phyloP scores from a whole-genome alignment of 2,888 invertebrate species.

The Sesia apiformis region DNA sequence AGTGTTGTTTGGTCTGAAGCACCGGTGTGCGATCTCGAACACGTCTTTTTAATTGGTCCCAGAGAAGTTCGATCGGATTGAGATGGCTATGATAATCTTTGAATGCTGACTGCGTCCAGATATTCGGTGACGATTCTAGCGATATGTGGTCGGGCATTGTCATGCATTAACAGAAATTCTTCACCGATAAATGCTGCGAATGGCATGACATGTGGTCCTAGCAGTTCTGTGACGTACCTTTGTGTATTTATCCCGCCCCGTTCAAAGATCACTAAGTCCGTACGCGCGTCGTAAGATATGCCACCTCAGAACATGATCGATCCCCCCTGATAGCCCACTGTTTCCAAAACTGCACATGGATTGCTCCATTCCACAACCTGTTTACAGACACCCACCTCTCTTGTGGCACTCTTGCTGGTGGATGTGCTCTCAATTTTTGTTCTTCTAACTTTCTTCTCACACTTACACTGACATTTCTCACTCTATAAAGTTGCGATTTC shows the following conservation, averaged over 20 bases:
- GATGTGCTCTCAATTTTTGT: neutral
- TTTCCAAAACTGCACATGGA: neutral
- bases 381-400: too few relatives aligned
- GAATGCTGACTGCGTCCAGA: neutral
- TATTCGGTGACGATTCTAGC: neutral
- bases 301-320: neutral
- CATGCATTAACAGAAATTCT: neutral
- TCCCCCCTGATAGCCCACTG: neutral
- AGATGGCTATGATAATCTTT: neutral
- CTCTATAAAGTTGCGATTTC: too few relatives aligned
- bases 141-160: too few relatives aligned
- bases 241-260: neutral
- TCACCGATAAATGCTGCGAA: neutral
- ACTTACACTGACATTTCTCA: neutral
- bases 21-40: too few relatives aligned
- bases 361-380: neutral
- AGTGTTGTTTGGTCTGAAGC: neutral
- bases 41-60: neutral
- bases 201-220: neutral
- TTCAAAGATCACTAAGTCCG: neutral
- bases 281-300: neutral
- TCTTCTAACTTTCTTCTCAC: neutral
- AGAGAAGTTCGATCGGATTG: neutral
- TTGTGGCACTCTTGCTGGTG: neutral
- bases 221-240: neutral